Base-by-base conservation (phyloP, 2,888 invertebrate genomes). In the Lasiommata megera region DNA sequence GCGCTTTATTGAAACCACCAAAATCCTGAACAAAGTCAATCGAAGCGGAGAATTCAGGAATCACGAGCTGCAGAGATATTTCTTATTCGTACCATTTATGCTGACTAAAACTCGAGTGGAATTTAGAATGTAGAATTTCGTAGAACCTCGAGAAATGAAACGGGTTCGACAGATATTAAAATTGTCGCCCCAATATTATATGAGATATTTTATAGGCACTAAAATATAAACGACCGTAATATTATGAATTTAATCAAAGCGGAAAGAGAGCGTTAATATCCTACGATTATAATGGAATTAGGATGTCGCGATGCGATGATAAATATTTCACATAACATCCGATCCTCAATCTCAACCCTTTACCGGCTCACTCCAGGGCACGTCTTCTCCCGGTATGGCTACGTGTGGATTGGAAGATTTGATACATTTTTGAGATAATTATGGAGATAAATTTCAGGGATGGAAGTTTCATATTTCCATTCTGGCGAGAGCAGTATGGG, bases 81-180 rank as follows among this genome's bases (percentile, higher is more conserved):
- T 46, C 46, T 46, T 31, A 31, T 46, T 46, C 46, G 14, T 7
- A 29, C 28, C 23, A 44, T 44, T 44, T 29, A 14, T 44, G 46
- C 31, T 46, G 46, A 46, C 46, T 46, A 12, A 29, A 29, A 46
- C 5, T 12, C 16, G 29, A 46, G 16, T 46, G 11, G 46, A 29
- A 16, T 31, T 46, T 9, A 31, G 29, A 31, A 31, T 46, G 16
- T 16, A 11, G 46, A 46, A 46, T 16, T 46, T 46, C 31, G 46
- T 29, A 29, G 29, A 23, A 23, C 12, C 48, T 37, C 8, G 17
- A 8, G 23, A 23, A 37, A 48, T 11, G 37, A 48, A 48, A 12
- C 48, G 36, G 18, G 37, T 48, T 48, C 36, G 48, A 48, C 48
- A 37, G 48, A 48, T 48, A 48, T 48, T 48, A 48, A 48, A 48